Base-by-base conservation (phyloP, 2,888 invertebrate genomes). In the Entomobrya multifasciata region DNA sequence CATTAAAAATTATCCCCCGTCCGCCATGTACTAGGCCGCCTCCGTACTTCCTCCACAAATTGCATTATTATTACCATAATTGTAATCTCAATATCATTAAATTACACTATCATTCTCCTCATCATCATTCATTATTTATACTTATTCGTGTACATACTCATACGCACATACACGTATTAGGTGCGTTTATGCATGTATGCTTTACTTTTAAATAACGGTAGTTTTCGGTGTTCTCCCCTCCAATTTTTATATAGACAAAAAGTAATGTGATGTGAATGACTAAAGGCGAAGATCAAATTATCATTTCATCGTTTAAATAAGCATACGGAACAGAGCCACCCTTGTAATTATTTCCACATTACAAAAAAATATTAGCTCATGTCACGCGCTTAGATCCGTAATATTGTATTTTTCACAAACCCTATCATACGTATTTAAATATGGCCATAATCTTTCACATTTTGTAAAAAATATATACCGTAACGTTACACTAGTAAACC, bases 181-280 rank as follows among this genome's bases (percentile, higher is more conserved):
- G n/a, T n/a, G n/a, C n/a, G n/a, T n/a, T 57, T 44, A 57, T 76
- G 55, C 76, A 76, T 76, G 55, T 41, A 36, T 57, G 30, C 55
- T 8, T 8, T 55, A n/a, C n/a, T 49, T 72, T 72, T 25, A 72
- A 72, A 15, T 72, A 72, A 72, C 72, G 72, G 72, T 15, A 15
- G 47, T 55, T 55, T 20, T 55, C 55, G 55, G 55, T 49, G 6
- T 49, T n/a, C n/a, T n/a, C n/a, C 49, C 15, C 15, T 49, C n/a
- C 49, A 15, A 49, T 49, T 15, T 3, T n/a, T n/a, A n/a, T 49
- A 49, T 49, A n/a, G 10, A n/a, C n/a, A n/a, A n/a, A n/a, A n/a
- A n/a, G n/a, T n/a, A n/a, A n/a, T n/a, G n/a, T n/a, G n/a, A n/a
- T n/a, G n/a, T n/a, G n/a, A n/a, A n/a, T n/a, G n/a, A n/a, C n/a